These are phyloP conservation scores for Bellardia bayeri DNA, from an alignment of 2,888 invertebrate species.

Conservation along the genomic window DNA sequence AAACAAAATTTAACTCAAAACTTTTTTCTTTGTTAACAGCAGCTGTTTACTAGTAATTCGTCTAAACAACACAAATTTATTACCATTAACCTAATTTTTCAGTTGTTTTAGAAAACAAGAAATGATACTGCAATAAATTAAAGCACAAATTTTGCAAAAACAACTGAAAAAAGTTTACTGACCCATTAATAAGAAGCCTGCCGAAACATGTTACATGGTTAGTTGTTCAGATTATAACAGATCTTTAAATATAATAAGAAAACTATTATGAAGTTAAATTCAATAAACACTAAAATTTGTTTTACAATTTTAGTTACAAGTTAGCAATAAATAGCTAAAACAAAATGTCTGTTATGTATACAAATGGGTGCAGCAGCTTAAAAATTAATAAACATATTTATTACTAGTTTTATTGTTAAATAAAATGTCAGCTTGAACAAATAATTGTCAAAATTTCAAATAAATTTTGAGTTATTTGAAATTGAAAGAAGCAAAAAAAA, in stretches of 20 bases:
- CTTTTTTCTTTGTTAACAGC: conserved; percentile 7
- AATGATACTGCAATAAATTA: conserved; percentile 32
- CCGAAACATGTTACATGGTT: conserved; percentile 31
- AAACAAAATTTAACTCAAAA: conserved; percentile 12
- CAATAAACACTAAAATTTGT: conserved; percentile 2
- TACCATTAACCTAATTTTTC: conserved; percentile 67
- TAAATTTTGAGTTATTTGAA: background rate
- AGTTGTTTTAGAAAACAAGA: conserved; percentile 49
- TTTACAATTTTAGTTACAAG: background rate
- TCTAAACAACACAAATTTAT: conserved; percentile 53
- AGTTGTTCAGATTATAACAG: background rate
- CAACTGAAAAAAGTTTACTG: background rate
- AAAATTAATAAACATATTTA: background rate
- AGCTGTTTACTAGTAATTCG: conserved; percentile 53
- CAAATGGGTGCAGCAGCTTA: background rate
- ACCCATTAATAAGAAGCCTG: conserved; percentile 8
- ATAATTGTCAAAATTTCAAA: background rate
- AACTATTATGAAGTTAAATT: conserved; percentile 15
- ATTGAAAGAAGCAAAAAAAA: background rate
- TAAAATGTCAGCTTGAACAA: conserved; percentile 6
- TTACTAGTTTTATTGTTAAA: background rate
- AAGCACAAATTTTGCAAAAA: background rate
- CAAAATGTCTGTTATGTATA: background rate
- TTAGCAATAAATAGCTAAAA: background rate
- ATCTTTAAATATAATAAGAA: background rate